phyloP scores from a whole-genome alignment of 2,888 invertebrate species.

The Panopea generosa region DNA sequence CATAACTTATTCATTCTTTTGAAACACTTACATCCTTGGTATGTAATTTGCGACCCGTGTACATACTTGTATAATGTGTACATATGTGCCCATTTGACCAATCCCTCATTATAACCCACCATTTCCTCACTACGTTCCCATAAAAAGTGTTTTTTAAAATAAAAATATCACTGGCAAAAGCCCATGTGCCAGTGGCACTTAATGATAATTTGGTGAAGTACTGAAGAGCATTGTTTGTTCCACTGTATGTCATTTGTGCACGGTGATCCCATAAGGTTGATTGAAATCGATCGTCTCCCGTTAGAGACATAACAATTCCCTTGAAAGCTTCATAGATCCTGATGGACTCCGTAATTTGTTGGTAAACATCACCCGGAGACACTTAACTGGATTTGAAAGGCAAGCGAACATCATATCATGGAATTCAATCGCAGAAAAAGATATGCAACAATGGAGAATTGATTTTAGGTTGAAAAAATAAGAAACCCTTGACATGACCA shows the following conservation, averaged over 20 bases:
- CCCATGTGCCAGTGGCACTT: constrained; percentile 23
- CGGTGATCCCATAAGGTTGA: constrained; percentile 55
- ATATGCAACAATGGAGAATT: not conserved
- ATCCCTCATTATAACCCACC: no score
- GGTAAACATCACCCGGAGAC: constrained; percentile 56
- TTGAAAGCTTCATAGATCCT: constrained; percentile 50
- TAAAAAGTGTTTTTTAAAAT: no score
- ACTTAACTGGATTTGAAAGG: constrained; percentile 8
- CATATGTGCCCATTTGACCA: no score
- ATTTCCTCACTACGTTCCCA: no score
- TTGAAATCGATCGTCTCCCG: constrained; percentile 55
- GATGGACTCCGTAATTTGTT: constrained; percentile 54
- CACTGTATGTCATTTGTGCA: constrained; percentile 36
- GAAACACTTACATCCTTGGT: no score
- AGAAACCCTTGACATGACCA: not conserved
- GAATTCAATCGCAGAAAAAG: not conserved
- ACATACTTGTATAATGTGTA: no score
- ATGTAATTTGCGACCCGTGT: no score
- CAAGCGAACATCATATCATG: not conserved
- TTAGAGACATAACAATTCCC: constrained; percentile 50
- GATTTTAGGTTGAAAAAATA: not conserved
- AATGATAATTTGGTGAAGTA: constrained; percentile 38
- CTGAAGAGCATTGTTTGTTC: constrained; percentile 39
- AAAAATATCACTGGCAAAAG: no score
- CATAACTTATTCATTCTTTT: no score